Base-by-base conservation (phyloP, 2,888 invertebrate genomes). In the Phania funesta region DNA sequence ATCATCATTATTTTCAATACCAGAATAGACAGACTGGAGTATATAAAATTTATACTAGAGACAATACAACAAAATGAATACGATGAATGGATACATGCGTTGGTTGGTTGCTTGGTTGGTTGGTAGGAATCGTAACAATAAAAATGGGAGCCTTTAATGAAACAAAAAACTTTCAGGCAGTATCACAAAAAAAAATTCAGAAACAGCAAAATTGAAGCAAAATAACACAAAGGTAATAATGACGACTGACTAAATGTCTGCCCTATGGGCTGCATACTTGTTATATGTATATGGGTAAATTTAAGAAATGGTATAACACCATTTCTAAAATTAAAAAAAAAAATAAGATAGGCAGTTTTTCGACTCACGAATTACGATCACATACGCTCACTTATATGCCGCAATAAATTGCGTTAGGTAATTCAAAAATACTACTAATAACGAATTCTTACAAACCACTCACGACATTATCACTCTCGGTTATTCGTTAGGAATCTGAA, bases 1-100 rank as follows among this genome's bases (percentile, higher is more conserved):
- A 65, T 50, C 41, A 48, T 54, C 20, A 70, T 62, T 74, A 64
- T 44, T 24, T 64, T 64, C 41, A 7, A 52, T 9, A 62, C 38
- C 13, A 62, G 60, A 41, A 73, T 41, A 62, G 2, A 24, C 18
- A 18, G 20, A 29, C n/a, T 9, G 20, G 18, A 38, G 71, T 26
- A n/a, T 20, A 18, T 11, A 60, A 9, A 48, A 71, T 58, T 48
- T 50, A 71, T n/a, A 24, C 5, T 8, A 18, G 24, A 46, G 22
- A 58, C 26, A 70, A 48, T 22, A 48, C 2, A 20, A 60, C 7
- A 24, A 16, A 24, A 38, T 26, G 46, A 7, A 32, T 20, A 13
- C 18, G 20, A 32, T 29, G 44, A 32, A 38, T 60, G 60, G n/a
- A 38, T 50, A 71, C 20, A 52, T 52, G 29, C 60, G 62, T 62